Evolutionary conservation across 2,888 invertebrate species (phyloP).

Genomic region (Hydraecia micacea): DNA sequence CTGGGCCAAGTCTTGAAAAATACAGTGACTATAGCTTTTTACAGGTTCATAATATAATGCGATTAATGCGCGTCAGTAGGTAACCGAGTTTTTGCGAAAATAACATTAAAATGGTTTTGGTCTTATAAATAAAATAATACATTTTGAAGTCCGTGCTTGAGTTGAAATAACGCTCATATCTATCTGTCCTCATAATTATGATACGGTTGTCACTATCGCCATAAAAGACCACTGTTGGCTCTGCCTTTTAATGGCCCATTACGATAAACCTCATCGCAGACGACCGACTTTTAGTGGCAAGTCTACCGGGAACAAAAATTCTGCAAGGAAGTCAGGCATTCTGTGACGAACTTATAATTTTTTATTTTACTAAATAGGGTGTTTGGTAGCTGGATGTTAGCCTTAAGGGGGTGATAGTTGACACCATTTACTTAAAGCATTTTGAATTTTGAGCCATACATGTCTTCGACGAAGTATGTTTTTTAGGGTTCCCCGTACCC

Average conservation of each 20-base stretch:
- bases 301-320: not conserved
- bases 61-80: not conserved
- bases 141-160: not conserved
- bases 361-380: no score
- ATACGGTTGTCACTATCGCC: constrained; percentile 13
- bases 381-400: no score
- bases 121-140: not conserved
- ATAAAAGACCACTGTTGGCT: constrained; percentile 23
- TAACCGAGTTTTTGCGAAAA: not conserved
- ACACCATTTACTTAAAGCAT: no score
- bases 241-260: constrained; percentile 44
- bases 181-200: constrained; percentile 28
- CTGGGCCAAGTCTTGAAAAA: not conserved
- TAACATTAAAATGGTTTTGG: not conserved
- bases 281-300: not conserved
- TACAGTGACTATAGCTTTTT: not conserved
- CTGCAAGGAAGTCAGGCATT: not conserved
- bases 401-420: no score
- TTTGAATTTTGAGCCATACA: no score
- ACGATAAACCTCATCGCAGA: constrained; percentile 19
- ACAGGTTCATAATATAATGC: not conserved
- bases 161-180: constrained; percentile 8
- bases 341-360: not conserved
- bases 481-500: no score
- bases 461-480: no score